Evolutionary conservation across 30 jellyfish, hydroid and myxozoan genomes (phyloP).

Genomic region (Turritopsis rubra): DNA sequence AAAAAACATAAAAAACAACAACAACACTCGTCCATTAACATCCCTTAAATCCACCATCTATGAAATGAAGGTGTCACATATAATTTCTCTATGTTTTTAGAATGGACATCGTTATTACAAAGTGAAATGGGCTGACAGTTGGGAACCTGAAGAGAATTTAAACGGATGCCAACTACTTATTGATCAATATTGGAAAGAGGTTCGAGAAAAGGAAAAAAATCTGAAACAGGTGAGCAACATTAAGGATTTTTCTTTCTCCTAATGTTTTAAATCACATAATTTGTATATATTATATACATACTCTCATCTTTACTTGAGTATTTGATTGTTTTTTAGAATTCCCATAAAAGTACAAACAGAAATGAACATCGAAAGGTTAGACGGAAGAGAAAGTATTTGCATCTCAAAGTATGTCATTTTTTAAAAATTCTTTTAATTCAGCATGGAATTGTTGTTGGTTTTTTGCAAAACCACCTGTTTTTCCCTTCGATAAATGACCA

Average conservation of each 20-base stretch:
- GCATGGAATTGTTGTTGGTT: background rate
- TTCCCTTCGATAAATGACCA: too few species aligned
- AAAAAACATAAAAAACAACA: too few species aligned
- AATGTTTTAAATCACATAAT: background rate
- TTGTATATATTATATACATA: too few species aligned
- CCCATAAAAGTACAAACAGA: background rate
- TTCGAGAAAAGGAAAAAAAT: background rate
- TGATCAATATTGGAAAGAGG: background rate
- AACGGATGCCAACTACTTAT: constrained; percentile 5
- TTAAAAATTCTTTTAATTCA: background rate
- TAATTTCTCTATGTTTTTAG: background rate
- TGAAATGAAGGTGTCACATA: background rate
- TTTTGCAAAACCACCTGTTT: background rate
- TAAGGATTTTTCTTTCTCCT: background rate
- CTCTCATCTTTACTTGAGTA: too few species aligned
- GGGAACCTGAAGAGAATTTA: constrained; percentile 25
- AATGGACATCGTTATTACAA: constrained; percentile 1
- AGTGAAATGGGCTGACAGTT: constrained; percentile 27
- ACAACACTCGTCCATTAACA: background rate
- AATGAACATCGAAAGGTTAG: background rate
- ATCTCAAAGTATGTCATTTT: background rate
- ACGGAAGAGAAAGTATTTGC: background rate
- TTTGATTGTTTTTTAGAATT: background rate
- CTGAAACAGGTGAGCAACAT: background rate
- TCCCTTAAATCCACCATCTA: background rate